Evolutionary conservation across 1,140 invertebrate species (phyloP).

Genomic region (Apis dorsata): DNA sequence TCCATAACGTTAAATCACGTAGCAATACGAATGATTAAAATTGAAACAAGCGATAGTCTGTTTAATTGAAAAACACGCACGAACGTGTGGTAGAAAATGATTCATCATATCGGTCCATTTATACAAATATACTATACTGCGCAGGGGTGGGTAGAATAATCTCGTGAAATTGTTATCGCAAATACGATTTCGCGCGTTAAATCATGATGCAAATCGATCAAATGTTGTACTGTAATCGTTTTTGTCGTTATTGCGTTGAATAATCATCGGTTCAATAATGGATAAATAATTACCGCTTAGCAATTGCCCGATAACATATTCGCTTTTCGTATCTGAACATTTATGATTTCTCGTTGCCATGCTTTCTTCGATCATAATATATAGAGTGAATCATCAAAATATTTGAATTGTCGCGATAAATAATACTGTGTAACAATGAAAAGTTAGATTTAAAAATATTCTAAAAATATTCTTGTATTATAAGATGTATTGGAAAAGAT

Average conservation of each 20-base stretch:
- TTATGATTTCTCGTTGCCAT: too few relatives aligned
- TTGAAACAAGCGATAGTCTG: not conserved
- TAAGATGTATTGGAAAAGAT: too few relatives aligned
- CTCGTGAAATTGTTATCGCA: slow-evolving; percentile 6
- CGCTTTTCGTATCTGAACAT: not conserved
- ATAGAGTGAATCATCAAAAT: too few relatives aligned
- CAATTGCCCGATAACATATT: not conserved
- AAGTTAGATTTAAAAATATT: too few relatives aligned
- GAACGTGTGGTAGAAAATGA: not conserved
- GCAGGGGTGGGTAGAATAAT: not conserved
- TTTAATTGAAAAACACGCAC: not conserved
- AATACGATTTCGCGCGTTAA: slow-evolving; percentile 4
- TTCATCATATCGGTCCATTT: slow-evolving; percentile 13
- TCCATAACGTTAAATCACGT: too few relatives aligned
- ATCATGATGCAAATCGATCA: not conserved
- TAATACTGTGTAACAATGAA: too few relatives aligned
- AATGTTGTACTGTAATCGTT: slow-evolving; percentile 3
- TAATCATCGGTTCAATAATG: not conserved
- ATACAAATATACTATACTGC: not conserved
- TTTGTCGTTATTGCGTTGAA: slow-evolving; percentile 12
- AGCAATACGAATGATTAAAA: not conserved
- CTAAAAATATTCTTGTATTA: too few relatives aligned
- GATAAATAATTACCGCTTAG: not conserved
- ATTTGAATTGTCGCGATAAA: too few relatives aligned
- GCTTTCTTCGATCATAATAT: too few relatives aligned